Conservation (phyloP, 2,113 vertebrate species). For the Gymnarchus niloticus region DNA sequence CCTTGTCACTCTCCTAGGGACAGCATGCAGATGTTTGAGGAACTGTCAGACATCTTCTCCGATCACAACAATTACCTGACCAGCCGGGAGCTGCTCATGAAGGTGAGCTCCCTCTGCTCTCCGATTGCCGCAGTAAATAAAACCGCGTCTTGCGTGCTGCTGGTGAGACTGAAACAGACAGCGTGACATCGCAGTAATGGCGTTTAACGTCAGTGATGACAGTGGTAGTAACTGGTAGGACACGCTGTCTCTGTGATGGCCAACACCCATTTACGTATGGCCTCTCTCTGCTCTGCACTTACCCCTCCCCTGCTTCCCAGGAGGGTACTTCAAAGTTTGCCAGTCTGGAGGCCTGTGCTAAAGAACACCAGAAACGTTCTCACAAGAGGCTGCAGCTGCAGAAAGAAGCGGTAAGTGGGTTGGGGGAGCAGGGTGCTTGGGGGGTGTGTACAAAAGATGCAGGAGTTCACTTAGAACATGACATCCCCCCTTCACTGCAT, state of each 20-base stretch:
- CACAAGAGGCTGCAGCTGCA: conserved; percentile 84
- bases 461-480: not conserved
- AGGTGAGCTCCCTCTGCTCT: conserved; percentile 62
- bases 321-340: conserved; percentile 96
- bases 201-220: not conserved
- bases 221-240: too few species aligned
- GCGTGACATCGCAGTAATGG: not conserved
- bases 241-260: too few species aligned
- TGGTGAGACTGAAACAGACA: not conserved
- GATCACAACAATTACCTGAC: conserved; percentile 90
- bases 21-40: conserved; percentile 81
- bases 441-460: conserved; percentile 5
- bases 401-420: conserved; percentile 77
- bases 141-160: not conserved
- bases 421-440: not conserved
- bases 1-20: conserved; percentile 61
- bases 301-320: conserved; percentile 52
- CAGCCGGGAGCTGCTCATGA: conserved; percentile 88
- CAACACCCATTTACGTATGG: too few species aligned
- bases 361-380: conserved; percentile 88
- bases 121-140: too few species aligned
- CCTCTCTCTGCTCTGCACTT: conserved; percentile 4
- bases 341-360: conserved; percentile 81
- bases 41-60: conserved; percentile 90
- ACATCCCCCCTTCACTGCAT: conserved; percentile 24